Evolutionary conservation across 2,888 invertebrate species (phyloP), one percentile per base, ranked within the genome.

Genomic region (Linnaemya tessellans): DNA sequence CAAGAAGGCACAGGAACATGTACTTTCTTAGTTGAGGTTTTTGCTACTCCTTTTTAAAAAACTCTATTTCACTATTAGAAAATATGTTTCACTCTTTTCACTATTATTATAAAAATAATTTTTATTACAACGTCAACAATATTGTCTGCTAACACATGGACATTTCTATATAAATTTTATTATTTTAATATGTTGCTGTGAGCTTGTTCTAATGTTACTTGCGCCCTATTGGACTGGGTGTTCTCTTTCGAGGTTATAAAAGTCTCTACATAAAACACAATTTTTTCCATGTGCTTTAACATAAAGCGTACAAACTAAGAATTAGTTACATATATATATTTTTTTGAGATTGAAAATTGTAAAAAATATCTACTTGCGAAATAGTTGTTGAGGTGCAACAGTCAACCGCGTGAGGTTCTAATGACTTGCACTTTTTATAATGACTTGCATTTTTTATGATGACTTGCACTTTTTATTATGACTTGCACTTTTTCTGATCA

Each of bases 71-170:
- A 64, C 49, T 51, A 3, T 43, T 30, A 10, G 30, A 80, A 64
- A 64, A 64, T 71, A 71, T 73, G 56, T 56, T 51, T 22, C 51
- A 35, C 3, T 68, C 51, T 30, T 71, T 77, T 9, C 9, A 38
- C 51, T 62, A 13, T 54, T 56, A 60, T 22, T 54, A 30, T 62
- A 41, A 30, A 30, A 30, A 70, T 70, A 51, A 54, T 41, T 80
- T 65, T 56, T 56, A 73, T 73, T 46, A 22, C 58, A 80, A 73
- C n/a, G 22, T 56, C 71, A 71, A 65, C 71, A 65, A 80, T 58
- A 80, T 73, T 73, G 56, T 80, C 71, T 38, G 15, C 58, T 73
- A 65, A 41, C 56, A 75, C 11, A 75, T 22, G 18, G 5, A 49
- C 0, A 49, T 49, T 5, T 46, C 1, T 46, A 51, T 51, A 20